Percentiles rank a stretch among this genome's conserved stretches.
phyloP scores from a whole-genome alignment of 2,888 invertebrate genomes.

The Napeogenes inachia region DNA sequence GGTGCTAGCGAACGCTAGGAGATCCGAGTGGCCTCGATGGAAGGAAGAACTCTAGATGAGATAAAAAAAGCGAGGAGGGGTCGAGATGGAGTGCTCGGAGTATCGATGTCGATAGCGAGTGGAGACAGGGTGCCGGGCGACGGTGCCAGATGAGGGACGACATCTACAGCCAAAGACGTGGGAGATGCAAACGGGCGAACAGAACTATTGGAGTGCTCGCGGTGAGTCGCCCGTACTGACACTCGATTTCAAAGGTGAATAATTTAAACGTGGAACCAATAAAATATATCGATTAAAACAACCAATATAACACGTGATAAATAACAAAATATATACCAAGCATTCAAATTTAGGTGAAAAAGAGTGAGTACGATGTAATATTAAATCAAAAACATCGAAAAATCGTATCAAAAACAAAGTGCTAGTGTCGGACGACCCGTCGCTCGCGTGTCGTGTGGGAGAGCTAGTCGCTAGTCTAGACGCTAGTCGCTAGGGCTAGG shows the following conservation, averaged over 20 bases:
- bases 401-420: constrained; percentile 10
- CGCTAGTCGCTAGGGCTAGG: constrained; percentile 30
- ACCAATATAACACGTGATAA: constrained; percentile 13
- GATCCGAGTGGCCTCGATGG: constrained; percentile 40
- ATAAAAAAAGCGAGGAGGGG: constrained; percentile 46
- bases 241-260: constrained; percentile 1
- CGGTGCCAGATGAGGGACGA: constrained; percentile 47
- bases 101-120: constrained; percentile 34
- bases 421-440: constrained; percentile 30
- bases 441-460: constrained; percentile 28
- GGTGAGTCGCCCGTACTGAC: constrained; percentile 52
- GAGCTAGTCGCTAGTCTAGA: constrained; percentile 21
- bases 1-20: constrained; percentile 47
- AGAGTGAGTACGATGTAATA: no score
- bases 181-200: constrained; percentile 62
- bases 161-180: constrained; percentile 46
- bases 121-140: constrained; percentile 42
- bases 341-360: no score
- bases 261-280: background rate
- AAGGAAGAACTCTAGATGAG: constrained; percentile 32
- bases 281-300: constrained; percentile 2
- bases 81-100: constrained; percentile 33
- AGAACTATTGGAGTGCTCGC: constrained; percentile 52
- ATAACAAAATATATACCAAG: background rate
- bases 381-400: constrained; percentile 13